phyloP scores from a whole-genome alignment of 2,888 invertebrate species.

The Parapristionchus giblindavisi region DNA sequence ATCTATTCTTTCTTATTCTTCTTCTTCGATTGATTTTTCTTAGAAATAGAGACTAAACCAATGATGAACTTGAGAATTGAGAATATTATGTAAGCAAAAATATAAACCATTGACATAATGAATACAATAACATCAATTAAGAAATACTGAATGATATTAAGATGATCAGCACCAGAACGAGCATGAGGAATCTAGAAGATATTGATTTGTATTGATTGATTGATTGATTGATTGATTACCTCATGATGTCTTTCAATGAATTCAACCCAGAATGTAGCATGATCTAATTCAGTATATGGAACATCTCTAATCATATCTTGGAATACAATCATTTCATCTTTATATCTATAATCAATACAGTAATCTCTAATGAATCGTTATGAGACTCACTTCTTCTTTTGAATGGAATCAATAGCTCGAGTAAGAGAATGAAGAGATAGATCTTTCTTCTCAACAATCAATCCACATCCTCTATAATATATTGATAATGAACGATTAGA shows the following conservation, averaged over 20 bases:
- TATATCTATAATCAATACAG: no score
- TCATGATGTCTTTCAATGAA: conserved; percentile 70
- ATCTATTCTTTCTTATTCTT: no score
- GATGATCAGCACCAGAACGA: conserved; percentile 68
- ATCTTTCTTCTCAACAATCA: conserved; percentile 36
- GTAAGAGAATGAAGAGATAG: conserved; percentile 43
- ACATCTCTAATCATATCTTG: conserved; percentile 69
- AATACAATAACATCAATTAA: conserved; percentile 67
- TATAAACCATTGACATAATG: conserved; percentile 39
- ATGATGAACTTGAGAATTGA: no score
- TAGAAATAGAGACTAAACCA: no score
- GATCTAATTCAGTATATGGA: conserved; percentile 68
- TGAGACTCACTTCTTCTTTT: conserved; percentile 46
- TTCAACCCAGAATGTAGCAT: conserved; percentile 70
- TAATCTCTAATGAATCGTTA: not conserved
- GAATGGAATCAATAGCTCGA: conserved; percentile 47
- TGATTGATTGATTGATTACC: conserved; percentile 46
- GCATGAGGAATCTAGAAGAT: conserved; percentile 65
- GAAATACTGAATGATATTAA: conserved; percentile 70
- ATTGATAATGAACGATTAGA: no score
- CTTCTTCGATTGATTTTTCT: no score
- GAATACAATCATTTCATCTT: conserved; percentile 67
- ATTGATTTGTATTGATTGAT: not conserved
- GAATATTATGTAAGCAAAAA: no score
- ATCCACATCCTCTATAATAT: conserved; percentile 32